Evolutionary conservation across 2,113 vertebrate species (phyloP).

Genomic region (Podocnemis expansa): DNA sequence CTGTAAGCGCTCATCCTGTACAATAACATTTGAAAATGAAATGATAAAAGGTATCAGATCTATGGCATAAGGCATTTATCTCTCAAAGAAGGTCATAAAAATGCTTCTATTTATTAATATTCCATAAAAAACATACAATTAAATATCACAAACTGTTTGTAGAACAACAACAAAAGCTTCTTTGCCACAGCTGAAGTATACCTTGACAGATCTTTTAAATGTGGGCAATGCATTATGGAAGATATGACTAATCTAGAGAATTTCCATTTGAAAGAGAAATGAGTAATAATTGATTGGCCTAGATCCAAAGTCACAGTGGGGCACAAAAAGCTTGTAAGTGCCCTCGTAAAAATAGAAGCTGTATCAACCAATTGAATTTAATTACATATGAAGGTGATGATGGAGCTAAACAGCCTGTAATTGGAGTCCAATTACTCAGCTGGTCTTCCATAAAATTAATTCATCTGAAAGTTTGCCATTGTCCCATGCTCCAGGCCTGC

Average conservation of each 20-base stretch:
- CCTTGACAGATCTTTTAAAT: constrained; percentile 45
- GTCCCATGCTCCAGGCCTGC: constrained; percentile 76
- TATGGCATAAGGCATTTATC: neutral
- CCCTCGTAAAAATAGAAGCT: constrained; percentile 86
- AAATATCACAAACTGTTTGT: neutral
- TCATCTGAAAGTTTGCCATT: constrained; percentile 84
- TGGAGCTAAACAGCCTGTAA: constrained; percentile 85
- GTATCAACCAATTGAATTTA: constrained; percentile 87
- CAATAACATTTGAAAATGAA: constrained; percentile 8
- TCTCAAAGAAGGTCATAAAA: neutral
- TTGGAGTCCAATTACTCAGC: constrained; percentile 87
- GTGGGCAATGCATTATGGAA: constrained; percentile 51
- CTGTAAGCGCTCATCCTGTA: neutral
- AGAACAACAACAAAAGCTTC: constrained; percentile 25
- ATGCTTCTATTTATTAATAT: neutral
- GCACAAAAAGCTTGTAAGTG: constrained; percentile 84
- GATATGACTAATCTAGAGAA: constrained; percentile 75
- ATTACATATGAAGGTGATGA: constrained; percentile 88
- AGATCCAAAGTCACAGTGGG: constrained; percentile 83
- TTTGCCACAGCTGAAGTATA: constrained; percentile 4
- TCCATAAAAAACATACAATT: neutral
- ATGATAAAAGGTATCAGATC: neutral
- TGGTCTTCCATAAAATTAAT: constrained; percentile 88
- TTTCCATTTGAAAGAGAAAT: constrained; percentile 86
- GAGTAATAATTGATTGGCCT: constrained; percentile 83